phyloP scores from a whole-genome alignment of 2,888 invertebrate species.

The Augochlorella aurata region DNA sequence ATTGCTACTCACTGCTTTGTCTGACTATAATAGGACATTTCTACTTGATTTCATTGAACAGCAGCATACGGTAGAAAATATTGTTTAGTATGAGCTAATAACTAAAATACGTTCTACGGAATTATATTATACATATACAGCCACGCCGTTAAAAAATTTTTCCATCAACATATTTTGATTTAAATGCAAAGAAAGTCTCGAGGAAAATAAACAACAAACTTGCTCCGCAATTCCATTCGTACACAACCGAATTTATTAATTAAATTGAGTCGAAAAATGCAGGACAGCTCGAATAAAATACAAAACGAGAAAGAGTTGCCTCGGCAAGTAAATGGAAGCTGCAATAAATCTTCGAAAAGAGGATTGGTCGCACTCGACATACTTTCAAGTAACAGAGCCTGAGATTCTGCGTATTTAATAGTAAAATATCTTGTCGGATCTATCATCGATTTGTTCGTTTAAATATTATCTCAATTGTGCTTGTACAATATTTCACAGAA shows the following conservation, averaged over 20 bases:
- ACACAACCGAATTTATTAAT: neutral
- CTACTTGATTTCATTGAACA: too few species aligned
- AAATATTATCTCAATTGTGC: conserved; percentile 2
- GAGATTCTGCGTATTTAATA: neutral
- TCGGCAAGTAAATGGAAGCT: neutral
- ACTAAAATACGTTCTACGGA: too few species aligned
- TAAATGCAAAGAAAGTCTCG: too few species aligned
- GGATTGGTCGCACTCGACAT: neutral
- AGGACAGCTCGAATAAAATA: neutral
- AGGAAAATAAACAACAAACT: neutral
- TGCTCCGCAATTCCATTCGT: neutral
- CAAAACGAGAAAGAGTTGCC: neutral
- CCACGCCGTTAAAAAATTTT: too few species aligned
- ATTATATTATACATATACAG: too few species aligned
- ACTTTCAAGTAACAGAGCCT: neutral
- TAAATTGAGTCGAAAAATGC: neutral
- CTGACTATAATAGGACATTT: too few species aligned
- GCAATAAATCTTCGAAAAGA: neutral
- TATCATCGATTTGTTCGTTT: neutral
- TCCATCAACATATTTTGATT: too few species aligned
- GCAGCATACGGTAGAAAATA: too few species aligned
- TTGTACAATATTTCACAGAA: neutral
- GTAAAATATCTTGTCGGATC: neutral
- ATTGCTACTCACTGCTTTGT: too few species aligned
- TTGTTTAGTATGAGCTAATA: too few species aligned